These are phyloP conservation scores for Cataglyphis albicans DNA, from an alignment of 2,888 invertebrate species.

Conservation along the genomic window DNA sequence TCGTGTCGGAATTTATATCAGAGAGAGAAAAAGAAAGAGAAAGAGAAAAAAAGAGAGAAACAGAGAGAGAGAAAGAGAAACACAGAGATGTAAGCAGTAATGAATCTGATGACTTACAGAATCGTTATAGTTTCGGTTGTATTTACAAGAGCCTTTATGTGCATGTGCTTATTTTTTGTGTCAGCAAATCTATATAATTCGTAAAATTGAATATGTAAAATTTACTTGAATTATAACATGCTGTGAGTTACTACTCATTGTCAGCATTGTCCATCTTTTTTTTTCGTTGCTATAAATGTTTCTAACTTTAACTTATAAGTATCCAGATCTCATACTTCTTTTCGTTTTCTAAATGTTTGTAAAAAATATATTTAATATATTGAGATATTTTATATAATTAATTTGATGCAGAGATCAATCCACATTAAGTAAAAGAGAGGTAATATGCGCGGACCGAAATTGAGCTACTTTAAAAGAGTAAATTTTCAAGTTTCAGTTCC, in stretches of 20 bases:
- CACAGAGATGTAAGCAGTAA: constrained; percentile 8
- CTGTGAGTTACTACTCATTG: background rate
- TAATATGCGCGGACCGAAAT: background rate
- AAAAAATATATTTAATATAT: background rate
- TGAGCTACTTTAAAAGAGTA: constrained; percentile 11
- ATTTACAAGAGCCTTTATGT: background rate
- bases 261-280: background rate
- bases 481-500: constrained; percentile 1
- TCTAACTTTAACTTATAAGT: background rate
- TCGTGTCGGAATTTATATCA: constrained; percentile 39
- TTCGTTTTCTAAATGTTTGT: background rate
- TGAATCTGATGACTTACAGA: background rate
- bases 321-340: background rate
- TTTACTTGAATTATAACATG: background rate
- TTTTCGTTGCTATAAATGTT: background rate
- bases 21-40: background rate
- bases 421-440: background rate
- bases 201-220: background rate
- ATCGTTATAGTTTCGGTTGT: background rate
- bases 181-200: background rate
- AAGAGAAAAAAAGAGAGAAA: background rate
- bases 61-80: background rate
- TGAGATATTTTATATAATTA: background rate
- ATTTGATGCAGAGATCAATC: background rate
- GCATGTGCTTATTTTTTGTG: background rate